These are phyloP conservation scores for Enteromius paludinosus DNA, from an alignment of 2,797 vertebrate species.

Conservation along the genomic window DNA sequence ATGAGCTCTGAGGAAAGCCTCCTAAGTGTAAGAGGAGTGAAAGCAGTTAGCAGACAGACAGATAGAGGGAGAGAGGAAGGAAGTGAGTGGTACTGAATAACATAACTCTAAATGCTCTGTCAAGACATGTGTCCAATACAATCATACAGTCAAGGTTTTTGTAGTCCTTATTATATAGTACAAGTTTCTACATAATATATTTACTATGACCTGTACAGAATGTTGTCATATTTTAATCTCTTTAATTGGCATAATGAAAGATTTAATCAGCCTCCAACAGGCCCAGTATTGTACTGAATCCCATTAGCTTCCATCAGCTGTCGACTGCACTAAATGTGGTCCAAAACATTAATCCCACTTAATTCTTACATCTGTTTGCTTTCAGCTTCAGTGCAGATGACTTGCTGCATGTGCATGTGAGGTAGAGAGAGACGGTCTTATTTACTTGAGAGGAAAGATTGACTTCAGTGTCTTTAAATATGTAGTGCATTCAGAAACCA, in stretches of 20 bases:
- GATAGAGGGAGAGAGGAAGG: conserved; percentile 5
- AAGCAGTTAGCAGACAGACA: neutral
- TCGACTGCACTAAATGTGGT: conserved; percentile 68
- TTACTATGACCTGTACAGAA: conserved; percentile 29
- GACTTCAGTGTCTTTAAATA: conserved; percentile 16
- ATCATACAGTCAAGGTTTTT: conserved; percentile 10
- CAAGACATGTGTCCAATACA: neutral
- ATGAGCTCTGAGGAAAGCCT: conserved; percentile 25
- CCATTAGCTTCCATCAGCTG: conserved; percentile 69
- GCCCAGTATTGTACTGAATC: conserved; percentile 59
- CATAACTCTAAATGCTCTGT: neutral
- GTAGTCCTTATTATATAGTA: neutral
- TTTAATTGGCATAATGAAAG: conserved; percentile 39
- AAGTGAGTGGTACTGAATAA: neutral
- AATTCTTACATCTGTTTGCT: conserved; percentile 61
- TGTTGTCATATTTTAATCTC: conserved; percentile 40
- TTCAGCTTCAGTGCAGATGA: conserved; percentile 46
- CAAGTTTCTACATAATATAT: conserved; percentile 29
- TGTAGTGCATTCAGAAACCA: conserved; percentile 24
- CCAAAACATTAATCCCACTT: conserved; percentile 68
- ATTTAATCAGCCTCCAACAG: conserved; percentile 55
- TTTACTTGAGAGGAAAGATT: conserved; percentile 36
- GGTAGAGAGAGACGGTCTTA: neutral
- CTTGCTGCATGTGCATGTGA: conserved; percentile 22
- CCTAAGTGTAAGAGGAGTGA: neutral